Conservation (phyloP, 2,113 vertebrate genomes). For the Pterophyllum scalare region DNA sequence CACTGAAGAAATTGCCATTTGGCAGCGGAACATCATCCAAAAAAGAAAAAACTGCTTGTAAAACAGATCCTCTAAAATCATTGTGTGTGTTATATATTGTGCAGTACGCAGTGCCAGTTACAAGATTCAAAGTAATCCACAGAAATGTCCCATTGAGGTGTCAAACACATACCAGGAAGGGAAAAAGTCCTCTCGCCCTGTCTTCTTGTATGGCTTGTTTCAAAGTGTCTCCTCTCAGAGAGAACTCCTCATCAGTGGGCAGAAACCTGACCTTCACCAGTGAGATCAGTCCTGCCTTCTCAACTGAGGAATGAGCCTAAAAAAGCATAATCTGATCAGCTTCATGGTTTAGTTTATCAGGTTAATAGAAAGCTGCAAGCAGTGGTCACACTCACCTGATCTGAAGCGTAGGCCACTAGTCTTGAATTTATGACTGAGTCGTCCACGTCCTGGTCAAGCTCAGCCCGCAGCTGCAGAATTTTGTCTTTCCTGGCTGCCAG, state of each 20-base stretch:
- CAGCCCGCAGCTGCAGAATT: slow-evolving; percentile 86
- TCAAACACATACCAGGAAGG: slow-evolving; percentile 85
- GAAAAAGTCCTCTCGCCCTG: slow-evolving; percentile 86
- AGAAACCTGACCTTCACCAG: slow-evolving; percentile 93
- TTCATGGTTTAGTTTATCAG: background rate
- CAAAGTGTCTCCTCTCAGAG: slow-evolving; percentile 89
- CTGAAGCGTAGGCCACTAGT: slow-evolving; percentile 91
- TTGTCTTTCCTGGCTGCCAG: slow-evolving; percentile 92
- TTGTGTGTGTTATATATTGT: background rate
- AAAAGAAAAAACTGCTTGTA: no score
- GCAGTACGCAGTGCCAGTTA: background rate
- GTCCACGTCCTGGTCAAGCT: slow-evolving; percentile 82
- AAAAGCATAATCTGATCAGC: background rate
- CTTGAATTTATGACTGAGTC: slow-evolving; percentile 89
- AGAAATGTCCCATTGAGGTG: background rate
- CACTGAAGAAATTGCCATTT: no score
- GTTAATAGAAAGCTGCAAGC: background rate
- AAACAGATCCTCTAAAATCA: no score
- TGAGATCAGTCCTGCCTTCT: slow-evolving; percentile 94
- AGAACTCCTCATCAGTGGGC: slow-evolving; percentile 88
- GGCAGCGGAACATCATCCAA: no score
- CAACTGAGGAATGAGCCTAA: slow-evolving; percentile 96
- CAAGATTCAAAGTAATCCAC: background rate
- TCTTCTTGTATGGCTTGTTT: slow-evolving; percentile 90
- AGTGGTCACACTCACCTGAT: slow-evolving; percentile 83